Conservation (phyloP, 2,888 invertebrate species). For the Coenonympha arcania region DNA sequence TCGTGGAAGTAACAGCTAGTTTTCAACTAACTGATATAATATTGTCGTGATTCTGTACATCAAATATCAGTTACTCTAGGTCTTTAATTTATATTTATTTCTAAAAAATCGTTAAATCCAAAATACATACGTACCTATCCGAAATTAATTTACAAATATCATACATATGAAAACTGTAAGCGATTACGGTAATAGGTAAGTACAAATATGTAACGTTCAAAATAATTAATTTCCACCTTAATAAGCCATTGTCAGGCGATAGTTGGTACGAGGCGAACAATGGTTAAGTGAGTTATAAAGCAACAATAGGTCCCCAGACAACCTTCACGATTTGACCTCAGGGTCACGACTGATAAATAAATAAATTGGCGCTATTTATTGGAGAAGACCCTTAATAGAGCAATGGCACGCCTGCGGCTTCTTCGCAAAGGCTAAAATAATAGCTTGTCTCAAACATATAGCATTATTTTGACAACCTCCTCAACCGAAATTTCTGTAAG, state of each 20-base stretch:
- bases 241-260: slow-evolving; percentile 13
- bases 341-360: slow-evolving; percentile 6
- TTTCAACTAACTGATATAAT: too few species aligned
- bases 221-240: slow-evolving; percentile 7
- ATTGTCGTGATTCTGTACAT: too few species aligned
- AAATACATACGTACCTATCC: neutral
- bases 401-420: neutral
- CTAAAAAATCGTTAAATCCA: too few species aligned
- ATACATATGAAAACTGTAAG: too few species aligned
- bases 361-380: slow-evolving; percentile 1
- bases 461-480: too few species aligned
- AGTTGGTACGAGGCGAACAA: slow-evolving; percentile 8
- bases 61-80: too few species aligned
- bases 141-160: neutral
- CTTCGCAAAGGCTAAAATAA: neutral
- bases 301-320: slow-evolving; percentile 16
- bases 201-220: neutral
- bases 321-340: slow-evolving; percentile 25
- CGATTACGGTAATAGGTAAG: too few species aligned
- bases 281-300: slow-evolving; percentile 9
- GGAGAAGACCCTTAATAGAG: neutral
- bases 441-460: too few species aligned
- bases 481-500: too few species aligned
- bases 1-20: too few species aligned
- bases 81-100: too few species aligned